A percentile compares a stretch with the other conserved stretches of the same genome.
Conservation (phyloP, 1,140 invertebrate genomes). For the Musca domestica region DNA sequence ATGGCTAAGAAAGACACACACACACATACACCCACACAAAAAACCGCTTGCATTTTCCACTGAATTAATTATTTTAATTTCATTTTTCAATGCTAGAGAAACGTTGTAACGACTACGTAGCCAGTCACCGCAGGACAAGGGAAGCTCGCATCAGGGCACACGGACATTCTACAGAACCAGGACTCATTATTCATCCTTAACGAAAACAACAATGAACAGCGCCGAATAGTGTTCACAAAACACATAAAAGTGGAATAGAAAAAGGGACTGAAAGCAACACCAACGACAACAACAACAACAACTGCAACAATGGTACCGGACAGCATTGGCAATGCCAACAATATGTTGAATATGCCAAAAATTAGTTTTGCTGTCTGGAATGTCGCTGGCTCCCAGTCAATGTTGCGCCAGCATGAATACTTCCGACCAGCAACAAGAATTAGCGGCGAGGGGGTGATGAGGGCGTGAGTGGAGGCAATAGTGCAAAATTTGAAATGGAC, state of each 20-base stretch:
- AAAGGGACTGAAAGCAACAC: conserved; percentile 15
- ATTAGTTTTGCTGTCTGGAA: conserved; percentile 15
- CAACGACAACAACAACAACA: conserved; percentile 30
- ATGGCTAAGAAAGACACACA: neutral
- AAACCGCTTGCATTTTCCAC: conserved; percentile 20
- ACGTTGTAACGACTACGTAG: neutral
- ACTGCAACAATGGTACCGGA: conserved; percentile 38
- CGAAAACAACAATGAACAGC: neutral
- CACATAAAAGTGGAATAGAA: neutral
- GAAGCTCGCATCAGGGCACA: neutral
- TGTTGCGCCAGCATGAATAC: neutral
- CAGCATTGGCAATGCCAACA: conserved; percentile 21
- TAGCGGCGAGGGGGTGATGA: too few species aligned
- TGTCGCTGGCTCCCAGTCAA: neutral
- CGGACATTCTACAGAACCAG: conserved; percentile 2
- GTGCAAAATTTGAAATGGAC: too few species aligned
- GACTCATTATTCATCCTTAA: conserved; percentile 22
- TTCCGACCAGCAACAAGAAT: too few species aligned
- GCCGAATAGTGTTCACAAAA: neutral
- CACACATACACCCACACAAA: neutral
- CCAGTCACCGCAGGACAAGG: conserved; percentile 10
- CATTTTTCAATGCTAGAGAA: conserved; percentile 17
- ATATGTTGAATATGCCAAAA: conserved; percentile 22
- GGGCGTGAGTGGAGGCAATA: too few species aligned
- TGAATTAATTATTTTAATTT: conserved; percentile 23